Evolutionary conservation across 2,797 vertebrate species (phyloP), one percentile per base, ranked within the genome.

Genomic region (Aselliscus stoliczkanus): DNA sequence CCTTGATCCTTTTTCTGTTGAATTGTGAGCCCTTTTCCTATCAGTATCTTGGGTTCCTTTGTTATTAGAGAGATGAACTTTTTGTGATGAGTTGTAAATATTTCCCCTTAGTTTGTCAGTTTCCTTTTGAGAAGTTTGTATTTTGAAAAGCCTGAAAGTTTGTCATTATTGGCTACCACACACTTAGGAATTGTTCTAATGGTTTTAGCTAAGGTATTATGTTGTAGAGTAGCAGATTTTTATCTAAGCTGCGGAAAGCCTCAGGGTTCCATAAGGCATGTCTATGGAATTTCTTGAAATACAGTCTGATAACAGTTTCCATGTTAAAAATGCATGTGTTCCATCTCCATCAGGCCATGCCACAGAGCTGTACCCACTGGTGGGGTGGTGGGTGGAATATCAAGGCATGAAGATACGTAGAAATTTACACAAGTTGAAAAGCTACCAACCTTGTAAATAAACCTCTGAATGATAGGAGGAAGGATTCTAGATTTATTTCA

Each of bases 101-200:
- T 69, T 81, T 7, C 37, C 2, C 21, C 34, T 23, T 31, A 64
- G 47, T 94, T 44, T 84, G n/a, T 60, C 31, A 34, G 75, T 72
- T 92, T 13, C 79, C 18, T 80, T 97, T 84, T 62, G 47, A 72
- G 54, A 94, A 92, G 69, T 90, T 94, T 93, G 93, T 64, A 37
- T 67, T 92, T 86, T 90, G 70, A 31, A 85, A 94, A 95, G 58
- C 95, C 95, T 9, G 18, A 54, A 95, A 97, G 83, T 96, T 87
- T 90, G 39, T 88, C 85, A 31, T 67, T 93, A 54, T 72, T 77
- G 70, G 52, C 18, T 60, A 86, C 29, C 69, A 72, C 72, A 65
- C 58, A 5, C 64, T 65, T 82, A 95, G 85, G 23, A 88, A 95
- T 92, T 80, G 44, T 75, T 88, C 2, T 12, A 81, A 90, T 92